Conservation (phyloP, 2,113 vertebrate genomes). For the Oncorhynchus nerka region DNA sequence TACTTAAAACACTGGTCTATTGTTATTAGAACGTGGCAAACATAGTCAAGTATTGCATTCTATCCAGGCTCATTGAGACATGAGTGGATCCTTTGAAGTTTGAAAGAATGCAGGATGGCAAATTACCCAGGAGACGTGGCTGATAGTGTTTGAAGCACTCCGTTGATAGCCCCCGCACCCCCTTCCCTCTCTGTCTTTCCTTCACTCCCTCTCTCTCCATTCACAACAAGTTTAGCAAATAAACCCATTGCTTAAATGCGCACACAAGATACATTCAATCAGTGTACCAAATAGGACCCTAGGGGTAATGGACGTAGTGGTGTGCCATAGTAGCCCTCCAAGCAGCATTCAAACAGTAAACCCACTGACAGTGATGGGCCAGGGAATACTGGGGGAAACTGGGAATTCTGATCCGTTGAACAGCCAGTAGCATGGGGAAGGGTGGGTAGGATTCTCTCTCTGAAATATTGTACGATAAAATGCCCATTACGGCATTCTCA, state of each 20-base stretch:
- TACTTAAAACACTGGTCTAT: too few species aligned
- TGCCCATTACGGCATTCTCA: too few species aligned
- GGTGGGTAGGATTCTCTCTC: too few species aligned
- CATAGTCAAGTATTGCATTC: too few species aligned
- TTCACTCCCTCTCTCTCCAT: conserved; percentile 10
- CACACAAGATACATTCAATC: conserved; percentile 56
- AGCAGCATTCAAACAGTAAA: background rate
- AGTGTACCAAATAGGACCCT: conserved; percentile 74
- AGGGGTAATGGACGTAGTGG: conserved; percentile 36
- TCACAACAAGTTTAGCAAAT: conserved; percentile 49
- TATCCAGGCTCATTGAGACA: too few species aligned
- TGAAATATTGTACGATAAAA: too few species aligned
- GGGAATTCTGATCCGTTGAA: background rate
- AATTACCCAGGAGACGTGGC: conserved; percentile 93
- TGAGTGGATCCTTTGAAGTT: conserved; percentile 96
- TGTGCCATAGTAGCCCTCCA: background rate
- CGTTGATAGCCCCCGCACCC: conserved; percentile 88
- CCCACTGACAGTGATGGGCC: background rate
- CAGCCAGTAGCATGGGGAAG: background rate
- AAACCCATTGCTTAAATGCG: conserved; percentile 2
- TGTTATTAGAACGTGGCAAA: too few species aligned
- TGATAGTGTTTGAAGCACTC: conserved; percentile 94
- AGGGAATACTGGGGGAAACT: background rate
- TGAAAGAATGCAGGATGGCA: conserved; percentile 90
- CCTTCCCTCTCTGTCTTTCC: conserved; percentile 58